Evolutionary conservation across 2,797 vertebrate species (phyloP).

Genomic region (Astyanax mexicanus): DNA sequence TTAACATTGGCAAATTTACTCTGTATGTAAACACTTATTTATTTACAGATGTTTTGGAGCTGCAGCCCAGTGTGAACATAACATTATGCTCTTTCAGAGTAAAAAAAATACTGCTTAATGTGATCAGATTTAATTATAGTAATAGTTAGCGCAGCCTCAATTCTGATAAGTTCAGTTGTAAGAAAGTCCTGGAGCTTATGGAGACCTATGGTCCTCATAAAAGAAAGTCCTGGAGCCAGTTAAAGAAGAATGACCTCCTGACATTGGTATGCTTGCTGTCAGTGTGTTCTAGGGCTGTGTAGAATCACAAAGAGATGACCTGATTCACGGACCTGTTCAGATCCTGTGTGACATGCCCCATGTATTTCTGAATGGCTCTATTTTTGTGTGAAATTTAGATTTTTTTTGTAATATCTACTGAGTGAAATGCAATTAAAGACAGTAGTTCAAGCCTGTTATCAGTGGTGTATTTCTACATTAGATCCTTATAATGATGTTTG

Average conservation of each 20-base stretch:
- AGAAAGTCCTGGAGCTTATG: background rate
- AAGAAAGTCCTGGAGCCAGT: background rate
- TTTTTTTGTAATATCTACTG: background rate
- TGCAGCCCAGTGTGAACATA: too few relatives aligned
- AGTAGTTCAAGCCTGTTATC: too few relatives aligned
- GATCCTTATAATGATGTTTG: background rate
- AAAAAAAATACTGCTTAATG: too few relatives aligned
- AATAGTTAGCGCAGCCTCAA: background rate
- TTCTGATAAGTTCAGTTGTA: background rate
- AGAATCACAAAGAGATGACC: background rate
- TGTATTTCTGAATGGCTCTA: background rate
- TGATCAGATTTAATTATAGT: too few relatives aligned
- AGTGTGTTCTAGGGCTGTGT: background rate
- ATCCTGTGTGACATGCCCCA: background rate
- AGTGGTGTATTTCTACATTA: too few relatives aligned
- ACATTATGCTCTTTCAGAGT: too few relatives aligned
- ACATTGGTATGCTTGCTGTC: background rate
- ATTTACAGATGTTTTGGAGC: too few relatives aligned
- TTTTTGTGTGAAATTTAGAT: background rate
- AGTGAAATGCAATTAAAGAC: background rate
- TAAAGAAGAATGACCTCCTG: background rate
- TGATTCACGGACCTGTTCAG: background rate
- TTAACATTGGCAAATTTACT: too few relatives aligned
- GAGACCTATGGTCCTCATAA: background rate
- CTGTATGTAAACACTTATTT: too few relatives aligned